A percentile compares a stretch with the other conserved stretches of the same genome.
Conservation (phyloP, 2,113 vertebrate genomes). For the Brachypteracias leptosomus region DNA sequence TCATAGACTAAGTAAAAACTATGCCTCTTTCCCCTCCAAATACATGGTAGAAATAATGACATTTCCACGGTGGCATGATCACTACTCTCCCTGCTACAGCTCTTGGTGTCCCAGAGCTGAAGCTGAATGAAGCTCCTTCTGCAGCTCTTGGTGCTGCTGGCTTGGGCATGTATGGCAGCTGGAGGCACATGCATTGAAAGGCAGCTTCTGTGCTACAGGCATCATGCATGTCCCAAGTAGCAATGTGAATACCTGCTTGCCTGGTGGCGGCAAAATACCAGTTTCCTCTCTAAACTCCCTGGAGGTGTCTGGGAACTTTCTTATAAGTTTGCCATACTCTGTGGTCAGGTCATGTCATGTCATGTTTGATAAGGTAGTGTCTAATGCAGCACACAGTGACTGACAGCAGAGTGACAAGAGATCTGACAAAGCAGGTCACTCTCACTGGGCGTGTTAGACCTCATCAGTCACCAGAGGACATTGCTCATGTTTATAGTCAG, state of each 20-base stretch:
- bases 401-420: not conserved
- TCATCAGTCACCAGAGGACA: not conserved
- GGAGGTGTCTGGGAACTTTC: not conserved
- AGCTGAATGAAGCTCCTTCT: not conserved
- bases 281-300: not conserved
- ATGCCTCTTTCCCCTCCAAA: not conserved
- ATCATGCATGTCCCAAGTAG: rapidly evolving
- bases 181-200: not conserved
- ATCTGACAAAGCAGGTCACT: rapidly evolving
- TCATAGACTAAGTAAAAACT: not conserved
- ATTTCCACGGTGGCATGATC: not conserved
- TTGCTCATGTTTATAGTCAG: not conserved
- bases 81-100: not conserved
- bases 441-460: not conserved
- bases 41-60: not conserved
- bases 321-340: not conserved
- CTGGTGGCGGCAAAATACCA: not conserved
- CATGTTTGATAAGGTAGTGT: not conserved
- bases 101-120: not conserved
- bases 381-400: not conserved
- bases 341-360: not conserved
- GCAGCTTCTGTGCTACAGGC: not conserved
- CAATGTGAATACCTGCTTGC: not conserved
- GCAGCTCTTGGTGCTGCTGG: not conserved
- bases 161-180: not conserved